Conservation (phyloP, 2,888 invertebrate species). For the Cryptocephalus moraei region DNA sequence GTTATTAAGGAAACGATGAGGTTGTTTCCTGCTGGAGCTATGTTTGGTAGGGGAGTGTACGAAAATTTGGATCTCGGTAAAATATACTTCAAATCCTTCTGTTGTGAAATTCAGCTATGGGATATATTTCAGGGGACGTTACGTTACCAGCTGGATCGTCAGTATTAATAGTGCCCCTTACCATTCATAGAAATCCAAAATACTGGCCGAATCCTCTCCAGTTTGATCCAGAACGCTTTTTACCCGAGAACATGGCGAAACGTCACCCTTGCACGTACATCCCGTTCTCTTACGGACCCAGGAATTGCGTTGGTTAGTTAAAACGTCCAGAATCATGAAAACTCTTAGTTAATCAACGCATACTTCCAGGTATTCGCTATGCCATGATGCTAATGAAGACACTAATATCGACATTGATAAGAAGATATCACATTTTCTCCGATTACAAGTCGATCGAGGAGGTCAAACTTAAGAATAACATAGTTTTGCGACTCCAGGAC, state of each 20-base stretch:
- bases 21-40: slow-evolving; percentile 9
- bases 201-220: background rate
- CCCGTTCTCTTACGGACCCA: background rate
- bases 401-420: background rate
- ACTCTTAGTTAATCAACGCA: no score
- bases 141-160: background rate
- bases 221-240: background rate
- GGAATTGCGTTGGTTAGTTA: background rate
- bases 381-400: background rate
- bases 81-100: background rate
- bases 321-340: no score
- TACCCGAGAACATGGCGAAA: background rate
- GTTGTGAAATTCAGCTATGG: no score
- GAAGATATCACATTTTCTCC: background rate
- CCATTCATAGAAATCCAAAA: background rate
- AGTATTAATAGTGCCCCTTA: background rate
- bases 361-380: background rate
- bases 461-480: no score
- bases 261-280: background rate
- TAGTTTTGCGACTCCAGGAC: no score
- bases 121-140: background rate
- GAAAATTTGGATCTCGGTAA: slow-evolving; percentile 13
- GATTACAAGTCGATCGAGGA: background rate
- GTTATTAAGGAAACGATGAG: slow-evolving; percentile 14
- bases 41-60: background rate